Evolutionary conservation across 1,140 invertebrate species (phyloP), one percentile per base, ranked within the genome.

Genomic region (Pseudomyrmex gracilis): DNA sequence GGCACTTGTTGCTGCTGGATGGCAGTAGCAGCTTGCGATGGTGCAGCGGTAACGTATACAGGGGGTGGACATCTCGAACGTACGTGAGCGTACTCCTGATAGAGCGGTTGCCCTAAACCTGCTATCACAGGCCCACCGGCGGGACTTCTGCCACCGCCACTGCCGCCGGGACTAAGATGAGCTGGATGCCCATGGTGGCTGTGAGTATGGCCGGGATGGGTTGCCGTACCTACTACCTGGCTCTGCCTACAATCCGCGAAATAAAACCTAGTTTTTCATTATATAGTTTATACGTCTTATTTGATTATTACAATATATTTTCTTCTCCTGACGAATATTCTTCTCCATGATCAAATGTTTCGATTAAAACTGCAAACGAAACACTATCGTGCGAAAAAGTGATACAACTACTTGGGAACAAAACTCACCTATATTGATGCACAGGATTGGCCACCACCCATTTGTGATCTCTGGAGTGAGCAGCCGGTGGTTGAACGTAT

Each of bases 401-500:
- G 1, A 34, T 17, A 12, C 1, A 0, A 17, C n/a, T 22, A 63
- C 2, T n/a, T n/a, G 2, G 15, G 10, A 24, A 53, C 10, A n/a
- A 1, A 4, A 67, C 82, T 86, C 58, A 96, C 95, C 95, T 95
- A 85, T 96, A 96, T 87, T 95, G 95, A 89, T 96, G 95, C 63
- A 95, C 93, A 53, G 94, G 94, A 85, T 95, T 95, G 12, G 95
- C 92, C 74, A 96, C 95, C 24, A 95, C 94, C 89, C 95, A 95
- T 85, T 95, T 95, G 57, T 94, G 93, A 76, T 94, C 94, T 86
- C 94, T 95, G 10, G 95, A 95, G 89, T 96, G 96, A 34, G 96
- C 96, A 61, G 95, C 95, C 51, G 96, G 96, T 64, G 96, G 96
- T 90, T 96, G 96, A 47, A 96, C 94, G 86, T 96, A 96, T 45